Percentiles rank a stretch among this genome's conserved stretches.
Evolutionary conservation across 2,113 vertebrate genomes (phyloP).

Genomic region (Psittacara wagleri): DNA sequence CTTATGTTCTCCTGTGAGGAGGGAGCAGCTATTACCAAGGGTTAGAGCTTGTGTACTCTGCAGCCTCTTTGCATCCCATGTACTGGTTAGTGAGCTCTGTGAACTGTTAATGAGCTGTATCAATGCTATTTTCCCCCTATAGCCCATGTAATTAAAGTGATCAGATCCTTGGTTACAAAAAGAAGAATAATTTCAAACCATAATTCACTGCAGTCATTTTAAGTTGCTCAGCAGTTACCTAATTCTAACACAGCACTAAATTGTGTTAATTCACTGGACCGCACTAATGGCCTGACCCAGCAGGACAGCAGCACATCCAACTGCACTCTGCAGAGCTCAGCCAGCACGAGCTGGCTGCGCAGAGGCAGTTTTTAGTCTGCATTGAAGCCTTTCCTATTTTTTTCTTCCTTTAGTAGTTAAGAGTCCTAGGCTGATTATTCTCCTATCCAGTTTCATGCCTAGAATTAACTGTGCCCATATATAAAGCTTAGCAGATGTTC

Average conservation of each 20-base stretch:
- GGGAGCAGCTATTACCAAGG: not conserved
- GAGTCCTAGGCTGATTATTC: not conserved
- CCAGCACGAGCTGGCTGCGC: not conserved
- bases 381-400: not conserved
- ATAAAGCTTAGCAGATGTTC: slow-evolving; percentile 28
- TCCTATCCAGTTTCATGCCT: slow-evolving; percentile 6
- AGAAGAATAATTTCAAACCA: not conserved
- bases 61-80: not conserved
- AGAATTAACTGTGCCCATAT: not conserved
- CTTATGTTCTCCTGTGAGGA: not conserved
- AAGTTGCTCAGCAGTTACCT: not conserved
- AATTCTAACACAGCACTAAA: not conserved
- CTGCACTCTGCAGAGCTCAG: not conserved
- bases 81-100: not conserved
- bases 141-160: not conserved
- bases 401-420: not conserved
- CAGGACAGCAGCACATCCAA: not conserved
- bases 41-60: not conserved
- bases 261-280: not conserved
- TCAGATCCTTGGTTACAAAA: not conserved
- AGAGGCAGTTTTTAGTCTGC: not conserved
- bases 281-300: not conserved
- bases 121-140: not conserved
- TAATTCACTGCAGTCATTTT: not conserved
- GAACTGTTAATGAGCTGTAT: slow-evolving; percentile 20